Percentiles rank a stretch among this genome's conserved stretches.
Conservation (phyloP, 2,888 invertebrate species). For the Rhagium mordax region DNA sequence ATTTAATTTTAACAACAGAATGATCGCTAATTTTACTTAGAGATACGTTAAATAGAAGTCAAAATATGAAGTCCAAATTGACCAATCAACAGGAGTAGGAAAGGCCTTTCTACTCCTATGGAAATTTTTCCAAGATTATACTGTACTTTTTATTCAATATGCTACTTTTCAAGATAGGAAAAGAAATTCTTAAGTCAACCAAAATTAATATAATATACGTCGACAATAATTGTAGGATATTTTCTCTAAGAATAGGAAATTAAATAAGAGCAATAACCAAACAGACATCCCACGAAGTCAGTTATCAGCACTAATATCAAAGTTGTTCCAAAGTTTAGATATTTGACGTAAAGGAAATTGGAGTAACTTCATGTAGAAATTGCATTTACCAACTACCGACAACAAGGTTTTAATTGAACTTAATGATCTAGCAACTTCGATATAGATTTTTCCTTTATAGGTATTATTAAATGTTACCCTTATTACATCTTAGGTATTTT, state of each 20-base stretch:
- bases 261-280: constrained; percentile 20
- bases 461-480: neutral
- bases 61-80: too few relatives aligned
- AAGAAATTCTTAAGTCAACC: too few relatives aligned
- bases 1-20: too few relatives aligned
- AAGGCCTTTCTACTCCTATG: too few relatives aligned
- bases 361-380: constrained; percentile 27
- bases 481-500: neutral
- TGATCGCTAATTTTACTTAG: too few relatives aligned
- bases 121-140: too few relatives aligned
- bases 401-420: constrained; percentile 5
- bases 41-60: too few relatives aligned
- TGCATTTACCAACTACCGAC: constrained; percentile 24
- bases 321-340: constrained; percentile 18
- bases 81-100: too few relatives aligned
- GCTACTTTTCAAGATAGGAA: too few relatives aligned
- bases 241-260: neutral
- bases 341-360: constrained; percentile 28
- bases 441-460: neutral
- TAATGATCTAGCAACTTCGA: constrained; percentile 2
- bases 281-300: constrained; percentile 9
- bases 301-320: constrained; percentile 22
- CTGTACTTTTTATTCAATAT: too few relatives aligned
- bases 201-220: too few relatives aligned
- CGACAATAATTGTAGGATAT: neutral